Conservation (phyloP, 1,140 invertebrate genomes). For the Drosophila equinoxialis region DNA sequence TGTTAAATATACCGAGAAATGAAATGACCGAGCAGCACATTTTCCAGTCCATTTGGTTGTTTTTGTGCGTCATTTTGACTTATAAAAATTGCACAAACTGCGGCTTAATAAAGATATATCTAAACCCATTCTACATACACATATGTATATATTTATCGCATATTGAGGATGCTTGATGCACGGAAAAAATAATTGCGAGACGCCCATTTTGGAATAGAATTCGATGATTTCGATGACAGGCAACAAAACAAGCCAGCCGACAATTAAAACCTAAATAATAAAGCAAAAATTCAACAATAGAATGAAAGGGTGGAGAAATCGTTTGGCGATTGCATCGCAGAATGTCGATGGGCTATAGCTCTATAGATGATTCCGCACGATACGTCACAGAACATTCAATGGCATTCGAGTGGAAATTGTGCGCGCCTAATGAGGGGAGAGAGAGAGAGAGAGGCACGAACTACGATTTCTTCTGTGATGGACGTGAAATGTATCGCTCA, state of each 20-base stretch:
- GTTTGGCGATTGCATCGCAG: constrained; percentile 49
- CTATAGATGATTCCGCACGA: constrained; percentile 50
- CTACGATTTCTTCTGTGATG: too few species aligned
- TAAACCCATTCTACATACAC: background rate
- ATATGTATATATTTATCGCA: background rate
- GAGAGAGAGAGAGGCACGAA: background rate
- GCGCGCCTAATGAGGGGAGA: constrained; percentile 54
- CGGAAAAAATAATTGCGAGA: constrained; percentile 44
- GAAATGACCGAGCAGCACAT: constrained; percentile 48
- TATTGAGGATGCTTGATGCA: constrained; percentile 17
- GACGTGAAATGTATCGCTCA: too few species aligned
- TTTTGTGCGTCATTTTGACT: constrained; percentile 50
- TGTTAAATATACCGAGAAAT: too few species aligned
- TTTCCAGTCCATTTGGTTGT: constrained; percentile 60
- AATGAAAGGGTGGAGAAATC: constrained; percentile 27
- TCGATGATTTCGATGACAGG: constrained; percentile 63
- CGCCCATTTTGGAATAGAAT: constrained; percentile 46
- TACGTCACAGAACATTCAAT: constrained; percentile 77
- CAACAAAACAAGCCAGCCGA: constrained; percentile 70
- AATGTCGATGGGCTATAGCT: constrained; percentile 18
- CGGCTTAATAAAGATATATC: constrained; percentile 19
- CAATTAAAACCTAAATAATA: constrained; percentile 71
- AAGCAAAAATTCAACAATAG: constrained; percentile 11
- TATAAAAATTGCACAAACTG: constrained; percentile 4
- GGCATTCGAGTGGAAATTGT: constrained; percentile 73